Evolutionary conservation across 1,140 invertebrate genomes (phyloP).

Genomic region (Drosophila lowei): DNA sequence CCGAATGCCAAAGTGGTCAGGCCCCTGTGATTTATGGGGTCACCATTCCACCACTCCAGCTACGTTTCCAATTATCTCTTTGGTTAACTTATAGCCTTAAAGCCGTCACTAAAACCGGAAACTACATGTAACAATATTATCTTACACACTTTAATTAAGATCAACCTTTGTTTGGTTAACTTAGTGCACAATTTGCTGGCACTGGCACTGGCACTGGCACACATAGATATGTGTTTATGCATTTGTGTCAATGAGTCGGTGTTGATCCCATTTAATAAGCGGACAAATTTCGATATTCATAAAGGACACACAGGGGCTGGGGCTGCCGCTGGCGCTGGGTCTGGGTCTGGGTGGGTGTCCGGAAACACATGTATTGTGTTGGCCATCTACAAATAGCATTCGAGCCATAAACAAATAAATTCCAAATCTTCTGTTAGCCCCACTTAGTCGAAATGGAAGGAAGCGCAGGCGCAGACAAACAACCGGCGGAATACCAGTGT

Average conservation of each 20-base stretch:
- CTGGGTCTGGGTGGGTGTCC: not conserved
- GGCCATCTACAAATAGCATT: slow-evolving; percentile 51
- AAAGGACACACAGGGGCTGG: slow-evolving; percentile 1
- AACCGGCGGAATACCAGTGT: slow-evolving; percentile 28
- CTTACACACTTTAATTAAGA: no score
- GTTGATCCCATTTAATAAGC: slow-evolving; percentile 1
- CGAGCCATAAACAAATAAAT: slow-evolving; percentile 56
- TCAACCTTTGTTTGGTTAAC: not conserved
- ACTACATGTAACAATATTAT: not conserved
- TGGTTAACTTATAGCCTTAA: slow-evolving; percentile 8
- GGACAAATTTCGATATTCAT: slow-evolving; percentile 25
- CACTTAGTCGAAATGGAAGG: not conserved
- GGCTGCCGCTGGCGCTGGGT: not conserved
- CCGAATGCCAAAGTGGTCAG: slow-evolving; percentile 49
- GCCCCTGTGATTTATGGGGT: slow-evolving; percentile 53
- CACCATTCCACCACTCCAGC: slow-evolving; percentile 21
- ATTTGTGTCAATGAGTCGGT: not conserved
- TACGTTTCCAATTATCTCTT: slow-evolving; percentile 43
- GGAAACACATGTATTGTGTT: slow-evolving; percentile 51
- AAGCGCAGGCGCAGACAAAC: slow-evolving; percentile 60
- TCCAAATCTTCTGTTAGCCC: slow-evolving; percentile 29
- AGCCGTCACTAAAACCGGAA: not conserved
- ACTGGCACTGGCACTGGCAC: no score
- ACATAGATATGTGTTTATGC: no score
- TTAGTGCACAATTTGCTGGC: no score